Percentiles rank a stretch among this genome's conserved stretches.
Evolutionary conservation across 2,888 invertebrate species (phyloP).

Genomic region (Ischnus inquisitorius): DNA sequence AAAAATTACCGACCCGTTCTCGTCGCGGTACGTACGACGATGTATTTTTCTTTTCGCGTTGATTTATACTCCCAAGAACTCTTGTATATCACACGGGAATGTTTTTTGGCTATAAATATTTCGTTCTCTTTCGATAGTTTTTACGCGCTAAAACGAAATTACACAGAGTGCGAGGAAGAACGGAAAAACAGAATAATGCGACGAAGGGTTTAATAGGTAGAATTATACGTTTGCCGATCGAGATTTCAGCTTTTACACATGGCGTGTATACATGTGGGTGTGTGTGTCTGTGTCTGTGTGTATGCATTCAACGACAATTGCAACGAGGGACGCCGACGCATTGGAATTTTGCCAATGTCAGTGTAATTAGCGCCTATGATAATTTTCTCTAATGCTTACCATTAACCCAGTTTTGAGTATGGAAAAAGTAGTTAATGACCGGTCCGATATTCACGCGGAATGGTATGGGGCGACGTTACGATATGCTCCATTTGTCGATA

Average conservation of each 20-base stretch:
- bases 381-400: slow-evolving; percentile 81
- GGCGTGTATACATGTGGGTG: too few species aligned
- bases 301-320: slow-evolving; percentile 57
- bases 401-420: slow-evolving; percentile 80
- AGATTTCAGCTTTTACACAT: slow-evolving; percentile 53
- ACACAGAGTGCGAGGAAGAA: neutral
- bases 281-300: too few species aligned
- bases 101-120: neutral
- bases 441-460: slow-evolving; percentile 37
- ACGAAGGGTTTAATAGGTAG: slow-evolving; percentile 10
- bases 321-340: slow-evolving; percentile 58
- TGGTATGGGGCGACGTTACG: neutral
- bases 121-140: neutral
- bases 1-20: neutral
- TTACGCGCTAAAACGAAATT: neutral
- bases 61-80: slow-evolving; percentile 2
- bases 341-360: slow-evolving; percentile 78
- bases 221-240: slow-evolving; percentile 56
- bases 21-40: neutral
- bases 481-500: slow-evolving; percentile 26
- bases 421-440: slow-evolving; percentile 58
- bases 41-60: neutral
- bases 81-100: neutral
- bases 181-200: slow-evolving; percentile 25
- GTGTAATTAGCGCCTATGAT: slow-evolving; percentile 81